A percentile compares a stretch with the other conserved stretches of the same genome.
Evolutionary conservation across 2,797 vertebrate genomes (phyloP).

Genomic region (Streptopelia turtur): DNA sequence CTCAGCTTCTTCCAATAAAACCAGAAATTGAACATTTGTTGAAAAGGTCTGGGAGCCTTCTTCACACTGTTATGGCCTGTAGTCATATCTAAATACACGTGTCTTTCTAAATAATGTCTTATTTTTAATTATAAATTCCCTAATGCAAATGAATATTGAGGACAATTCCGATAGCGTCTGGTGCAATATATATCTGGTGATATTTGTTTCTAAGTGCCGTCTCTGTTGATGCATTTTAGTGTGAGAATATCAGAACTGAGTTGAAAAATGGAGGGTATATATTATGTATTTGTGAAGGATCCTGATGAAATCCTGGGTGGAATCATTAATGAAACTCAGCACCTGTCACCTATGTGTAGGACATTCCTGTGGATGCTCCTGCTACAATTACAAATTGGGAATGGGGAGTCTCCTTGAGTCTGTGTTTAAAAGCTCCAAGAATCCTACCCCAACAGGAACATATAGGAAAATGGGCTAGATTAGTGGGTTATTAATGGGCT

Average conservation of each 20-base stretch:
- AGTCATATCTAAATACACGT: neutral
- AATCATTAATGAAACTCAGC: neutral
- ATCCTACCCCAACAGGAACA: accelerated
- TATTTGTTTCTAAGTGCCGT: neutral
- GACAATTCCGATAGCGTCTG: neutral
- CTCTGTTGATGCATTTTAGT: slow-evolving; percentile 3
- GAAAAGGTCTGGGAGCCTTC: neutral
- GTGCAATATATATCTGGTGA: slow-evolving; percentile 27
- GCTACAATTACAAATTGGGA: neutral
- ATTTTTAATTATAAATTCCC: slow-evolving; percentile 49
- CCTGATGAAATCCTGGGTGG: neutral
- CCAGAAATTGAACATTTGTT: neutral
- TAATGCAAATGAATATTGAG: neutral
- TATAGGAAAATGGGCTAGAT: accelerated
- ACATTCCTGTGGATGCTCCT: neutral
- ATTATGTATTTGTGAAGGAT: neutral
- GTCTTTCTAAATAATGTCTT: slow-evolving; percentile 17
- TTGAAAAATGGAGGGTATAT: slow-evolving; percentile 42
- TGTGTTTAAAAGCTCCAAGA: neutral
- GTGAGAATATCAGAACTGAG: neutral
- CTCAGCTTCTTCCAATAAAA: neutral
- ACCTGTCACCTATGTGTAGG: neutral
- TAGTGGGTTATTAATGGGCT: no score
- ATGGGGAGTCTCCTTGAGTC: neutral
- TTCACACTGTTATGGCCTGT: neutral